phyloP scores from a whole-genome alignment of 2,888 invertebrate genomes.

The Drosophila fungiperda region DNA sequence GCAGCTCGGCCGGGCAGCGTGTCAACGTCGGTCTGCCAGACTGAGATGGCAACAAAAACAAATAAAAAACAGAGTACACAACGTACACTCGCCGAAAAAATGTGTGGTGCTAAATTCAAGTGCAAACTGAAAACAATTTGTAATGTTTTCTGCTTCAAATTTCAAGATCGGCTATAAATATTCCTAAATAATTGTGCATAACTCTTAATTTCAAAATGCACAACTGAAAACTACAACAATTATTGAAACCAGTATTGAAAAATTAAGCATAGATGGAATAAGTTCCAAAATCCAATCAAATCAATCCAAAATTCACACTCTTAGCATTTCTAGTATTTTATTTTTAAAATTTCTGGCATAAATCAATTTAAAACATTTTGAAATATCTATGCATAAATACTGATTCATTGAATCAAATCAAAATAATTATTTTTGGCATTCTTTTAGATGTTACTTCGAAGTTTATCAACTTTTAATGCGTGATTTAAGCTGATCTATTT shows the following conservation, averaged over 20 bases:
- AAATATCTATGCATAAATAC: background rate
- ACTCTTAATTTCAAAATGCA: background rate
- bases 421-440: no score
- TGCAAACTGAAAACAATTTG: background rate
- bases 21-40: conserved; percentile 84
- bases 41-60: conserved; percentile 51
- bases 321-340: background rate
- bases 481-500: background rate
- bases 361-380: background rate
- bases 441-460: no score
- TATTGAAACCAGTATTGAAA: background rate
- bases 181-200: background rate
- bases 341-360: background rate
- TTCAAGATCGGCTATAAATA: background rate
- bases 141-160: background rate
- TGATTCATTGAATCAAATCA: no score
- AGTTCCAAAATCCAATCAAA: no score
- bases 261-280: no score
- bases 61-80: background rate
- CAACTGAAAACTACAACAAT: background rate
- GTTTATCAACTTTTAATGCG: background rate
- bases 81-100: background rate
- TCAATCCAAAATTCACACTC: background rate
- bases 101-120: background rate
- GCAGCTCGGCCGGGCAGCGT: conserved; percentile 80